Evolutionary conservation across 2,888 invertebrate species (phyloP).

Genomic region (Catonia carolina): DNA sequence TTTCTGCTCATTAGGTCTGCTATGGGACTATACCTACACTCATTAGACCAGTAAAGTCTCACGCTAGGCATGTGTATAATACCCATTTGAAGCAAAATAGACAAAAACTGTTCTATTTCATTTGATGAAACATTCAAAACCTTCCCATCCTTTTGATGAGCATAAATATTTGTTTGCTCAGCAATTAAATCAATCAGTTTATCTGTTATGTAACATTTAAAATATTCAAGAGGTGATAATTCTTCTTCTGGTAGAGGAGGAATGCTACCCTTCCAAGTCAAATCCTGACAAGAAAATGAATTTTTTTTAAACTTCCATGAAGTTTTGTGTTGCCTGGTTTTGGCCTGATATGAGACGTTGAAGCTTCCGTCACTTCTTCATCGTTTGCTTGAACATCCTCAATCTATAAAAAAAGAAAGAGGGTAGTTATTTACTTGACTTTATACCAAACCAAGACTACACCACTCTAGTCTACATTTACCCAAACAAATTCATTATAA

Average conservation of each 20-base stretch:
- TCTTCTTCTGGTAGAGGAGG: constrained; percentile 1
- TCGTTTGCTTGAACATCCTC: too few species aligned
- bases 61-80: constrained; percentile 18
- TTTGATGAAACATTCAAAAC: background rate
- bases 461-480: background rate
- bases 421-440: background rate
- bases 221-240: background rate
- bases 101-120: constrained; percentile 17
- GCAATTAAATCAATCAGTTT: background rate
- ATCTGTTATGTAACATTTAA: background rate
- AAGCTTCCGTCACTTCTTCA: background rate
- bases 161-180: constrained; percentile 13
- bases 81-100: constrained; percentile 16
- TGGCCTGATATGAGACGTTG: background rate
- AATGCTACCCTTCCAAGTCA: background rate
- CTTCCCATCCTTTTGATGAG: constrained; percentile 16
- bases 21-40: constrained; percentile 9
- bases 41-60: constrained; percentile 6
- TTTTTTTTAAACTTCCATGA: constrained; percentile 11
- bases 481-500: too few species aligned
- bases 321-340: background rate
- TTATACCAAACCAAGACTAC: background rate
- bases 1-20: constrained; percentile 14
- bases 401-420: background rate
- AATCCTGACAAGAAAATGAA: background rate